Percentiles rank a stretch among this genome's conserved stretches.
Evolutionary conservation across 2,113 vertebrate species (phyloP).

Genomic region (Recurvirostra avosetta): DNA sequence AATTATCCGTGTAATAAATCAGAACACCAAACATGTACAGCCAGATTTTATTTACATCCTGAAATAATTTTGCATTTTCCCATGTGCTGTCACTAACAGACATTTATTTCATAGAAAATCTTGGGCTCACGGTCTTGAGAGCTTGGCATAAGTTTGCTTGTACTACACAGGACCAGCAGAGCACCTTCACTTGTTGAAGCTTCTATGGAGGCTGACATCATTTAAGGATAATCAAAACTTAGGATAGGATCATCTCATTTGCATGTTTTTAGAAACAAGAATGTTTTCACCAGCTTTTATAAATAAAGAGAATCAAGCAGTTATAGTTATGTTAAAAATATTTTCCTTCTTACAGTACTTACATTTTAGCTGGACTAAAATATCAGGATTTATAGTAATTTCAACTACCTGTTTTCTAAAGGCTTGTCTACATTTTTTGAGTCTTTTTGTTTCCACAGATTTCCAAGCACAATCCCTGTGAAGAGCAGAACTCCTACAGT

Average conservation of each 20-base stretch:
- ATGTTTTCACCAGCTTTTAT: neutral
- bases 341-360: neutral
- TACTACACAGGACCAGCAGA: neutral
- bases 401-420: neutral
- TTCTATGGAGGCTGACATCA: neutral
- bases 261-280: neutral
- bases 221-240: neutral
- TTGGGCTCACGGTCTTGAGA: neutral
- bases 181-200: neutral
- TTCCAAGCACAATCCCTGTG: constrained; percentile 86
- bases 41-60: constrained; percentile 37
- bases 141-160: neutral
- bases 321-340: neutral
- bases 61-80: neutral
- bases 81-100: neutral
- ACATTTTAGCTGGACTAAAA: neutral
- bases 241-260: neutral
- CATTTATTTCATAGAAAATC: neutral
- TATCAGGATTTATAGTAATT: neutral
- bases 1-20: neutral
- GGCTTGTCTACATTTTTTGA: neutral
- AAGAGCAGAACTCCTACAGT: constrained; percentile 87
- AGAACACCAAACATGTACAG: neutral
- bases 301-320: neutral
- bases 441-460: constrained; percentile 81